phyloP scores from a whole-genome alignment of 1,140 invertebrate species.

The Polypedilum pembai region DNA sequence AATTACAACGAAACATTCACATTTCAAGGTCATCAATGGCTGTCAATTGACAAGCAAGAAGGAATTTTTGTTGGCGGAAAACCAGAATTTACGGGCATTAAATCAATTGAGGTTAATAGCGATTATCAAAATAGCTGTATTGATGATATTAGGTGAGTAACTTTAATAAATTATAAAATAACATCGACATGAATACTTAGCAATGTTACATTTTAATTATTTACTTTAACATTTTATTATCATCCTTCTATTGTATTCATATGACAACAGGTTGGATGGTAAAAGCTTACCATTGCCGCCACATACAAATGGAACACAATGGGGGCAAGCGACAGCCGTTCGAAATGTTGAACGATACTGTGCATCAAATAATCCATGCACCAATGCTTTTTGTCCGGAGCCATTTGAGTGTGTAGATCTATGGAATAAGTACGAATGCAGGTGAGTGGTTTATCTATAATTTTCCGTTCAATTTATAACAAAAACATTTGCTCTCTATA shows the following conservation, averaged over 20 bases:
- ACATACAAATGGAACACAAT: slow-evolving; percentile 56
- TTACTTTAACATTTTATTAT: slow-evolving; percentile 20
- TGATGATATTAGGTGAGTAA: slow-evolving; percentile 43
- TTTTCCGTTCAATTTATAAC: not conserved
- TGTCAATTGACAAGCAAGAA: slow-evolving; percentile 56
- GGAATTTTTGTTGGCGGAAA: slow-evolving; percentile 60
- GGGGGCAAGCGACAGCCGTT: slow-evolving; percentile 52
- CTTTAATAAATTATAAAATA: not conserved
- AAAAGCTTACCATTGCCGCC: slow-evolving; percentile 55
- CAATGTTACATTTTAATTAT: not conserved
- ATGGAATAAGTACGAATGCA: slow-evolving; percentile 62
- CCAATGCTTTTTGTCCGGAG: slow-evolving; percentile 50
- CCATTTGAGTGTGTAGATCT: slow-evolving; percentile 59
- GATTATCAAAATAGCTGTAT: slow-evolving; percentile 51
- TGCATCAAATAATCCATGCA: slow-evolving; percentile 55
- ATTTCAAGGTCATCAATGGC: slow-evolving; percentile 54
- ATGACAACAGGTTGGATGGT: slow-evolving; percentile 56
- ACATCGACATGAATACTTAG: not conserved
- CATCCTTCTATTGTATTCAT: slow-evolving; percentile 47
- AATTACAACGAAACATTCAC: slow-evolving; percentile 59
- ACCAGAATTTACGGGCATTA: slow-evolving; percentile 55
- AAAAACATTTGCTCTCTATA: not conserved
- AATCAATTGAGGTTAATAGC: slow-evolving; percentile 55
- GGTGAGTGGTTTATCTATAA: slow-evolving; percentile 45
- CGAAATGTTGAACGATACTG: slow-evolving; percentile 48